Evolutionary conservation across 2,888 invertebrate genomes (phyloP), one percentile per base, ranked within the genome.

Genomic region (Acleris emargana): DNA sequence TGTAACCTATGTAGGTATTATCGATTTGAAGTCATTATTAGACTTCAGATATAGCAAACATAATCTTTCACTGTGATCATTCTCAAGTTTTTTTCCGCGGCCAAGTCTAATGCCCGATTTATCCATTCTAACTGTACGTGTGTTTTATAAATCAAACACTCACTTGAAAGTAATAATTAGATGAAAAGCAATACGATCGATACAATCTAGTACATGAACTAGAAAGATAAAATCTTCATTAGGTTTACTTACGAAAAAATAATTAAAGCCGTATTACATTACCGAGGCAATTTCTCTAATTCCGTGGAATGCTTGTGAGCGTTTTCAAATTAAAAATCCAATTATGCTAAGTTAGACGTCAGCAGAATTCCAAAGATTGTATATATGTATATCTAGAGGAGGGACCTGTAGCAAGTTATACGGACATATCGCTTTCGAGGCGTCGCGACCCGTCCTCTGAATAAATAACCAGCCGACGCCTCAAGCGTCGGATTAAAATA

Each of bases 391-490:
- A 42, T 45, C 18, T 43, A 28, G 32, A 55, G 55, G 42, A 6
- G 28, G 16, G 11, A 38, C 6, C 13, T 64, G 43, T 64, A 59
- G 42, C 9, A 49, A 59, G 49, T 28, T 59, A 55, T 60, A 28
- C 22, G 28, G 18, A 17, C n/a, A 18, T 49, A 54, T 51, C 45
- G 50, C 38, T 43, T n/a, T 25, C 22, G 45, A 54, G 60, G 70
- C 62, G 52, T 53, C 47, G 59, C 64, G 58, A 63, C 68, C 57
- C 68, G 54, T 57, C 62, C 66, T 68, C 72, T 81, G 80, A 83
- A 85, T 84, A 82, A 83, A 77, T 82, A 80, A 81, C 69, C 71
- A 72, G 72, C 68, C 69, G 71, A 71, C 76, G 77, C 80, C 78
- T 74, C 71, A 64, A 75, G 78, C 75, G 73, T 69, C 64, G 75